Evolutionary conservation across 2,113 vertebrate genomes (phyloP), one percentile per base, ranked within the genome.

Genomic region (Probosciger aterrimus): DNA sequence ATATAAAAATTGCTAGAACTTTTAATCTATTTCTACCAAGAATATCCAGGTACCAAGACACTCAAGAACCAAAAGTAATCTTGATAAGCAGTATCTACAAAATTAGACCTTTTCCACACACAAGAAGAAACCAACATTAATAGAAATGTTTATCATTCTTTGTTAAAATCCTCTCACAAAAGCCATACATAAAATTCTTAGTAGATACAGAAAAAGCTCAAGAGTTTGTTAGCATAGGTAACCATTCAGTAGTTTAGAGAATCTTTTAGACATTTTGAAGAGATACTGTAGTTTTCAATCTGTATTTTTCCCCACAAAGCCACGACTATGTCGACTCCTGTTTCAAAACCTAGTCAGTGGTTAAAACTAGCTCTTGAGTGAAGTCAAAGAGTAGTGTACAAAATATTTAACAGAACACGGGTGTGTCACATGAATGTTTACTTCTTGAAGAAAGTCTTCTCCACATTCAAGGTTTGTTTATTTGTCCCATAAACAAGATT

Each of bases 401-500:
- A 98, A 98, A 98, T 98, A 97, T 97, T 97, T 97, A 96, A 98
- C 95, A 96, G 96, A 93, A 98, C 96, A 94, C 79, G 97, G 94
- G 82, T 95, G 95, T 70, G 80, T 77, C 96, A 95, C 93, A 91
- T 75, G 37, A 93, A 70, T 97, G 92, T 95, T 95, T 82, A 91
- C 95, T 96, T 93, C 83, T 94, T 71, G 55, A 88, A 92, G 94
- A 94, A 92, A 80, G 63, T 80, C 23, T 95, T 73, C 96, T 93
- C 96, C 68, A 74, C 83, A 50, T 82, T 98, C 97, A 99, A 95
- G 99, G 99, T 94, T 99, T 98, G 98, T 99, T 99, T 97, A 99
- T 98, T 97, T 99, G 99, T 78, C 99, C 99, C 98, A 99, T 98
- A 88, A 99, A 99, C 93, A 99, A 98, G 94, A 99, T 88, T 39